These are phyloP conservation scores for Vanessa atalanta DNA, from an alignment of 1,140 invertebrate species.

Conservation along the genomic window DNA sequence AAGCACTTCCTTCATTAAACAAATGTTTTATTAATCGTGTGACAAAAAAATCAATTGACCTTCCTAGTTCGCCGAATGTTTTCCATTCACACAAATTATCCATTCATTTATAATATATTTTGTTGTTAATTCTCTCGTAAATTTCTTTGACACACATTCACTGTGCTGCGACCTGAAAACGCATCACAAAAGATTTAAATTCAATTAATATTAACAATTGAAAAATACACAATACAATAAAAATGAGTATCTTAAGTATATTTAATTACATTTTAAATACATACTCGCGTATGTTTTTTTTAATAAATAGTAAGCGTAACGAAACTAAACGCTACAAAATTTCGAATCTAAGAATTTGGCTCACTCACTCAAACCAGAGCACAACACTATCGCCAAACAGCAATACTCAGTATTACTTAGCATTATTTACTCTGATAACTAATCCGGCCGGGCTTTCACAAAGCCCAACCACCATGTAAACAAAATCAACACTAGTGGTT, in stretches of 20 bases:
- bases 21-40: not conserved
- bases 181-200: conserved; percentile 30
- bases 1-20: conserved; percentile 19
- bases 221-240: not conserved
- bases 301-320: too few species aligned
- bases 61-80: not conserved
- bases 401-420: too few species aligned
- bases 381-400: too few species aligned
- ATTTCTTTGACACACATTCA: conserved; percentile 51
- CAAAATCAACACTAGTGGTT: too few species aligned
- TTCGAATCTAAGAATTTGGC: too few species aligned
- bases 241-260: not conserved
- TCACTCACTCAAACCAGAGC: too few species aligned
- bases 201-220: not conserved
- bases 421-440: too few species aligned
- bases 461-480: too few species aligned
- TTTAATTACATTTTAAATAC: too few species aligned
- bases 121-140: conserved; percentile 50
- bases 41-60: not conserved
- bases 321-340: too few species aligned
- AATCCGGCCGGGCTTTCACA: too few species aligned
- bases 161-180: conserved; percentile 11
- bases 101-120: conserved; percentile 41
- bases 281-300: too few species aligned
- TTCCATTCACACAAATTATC: conserved; percentile 46